These are phyloP conservation scores for Heliangelus exortis DNA, from an alignment of 2,797 vertebrate genomes.

Conservation along the genomic window DNA sequence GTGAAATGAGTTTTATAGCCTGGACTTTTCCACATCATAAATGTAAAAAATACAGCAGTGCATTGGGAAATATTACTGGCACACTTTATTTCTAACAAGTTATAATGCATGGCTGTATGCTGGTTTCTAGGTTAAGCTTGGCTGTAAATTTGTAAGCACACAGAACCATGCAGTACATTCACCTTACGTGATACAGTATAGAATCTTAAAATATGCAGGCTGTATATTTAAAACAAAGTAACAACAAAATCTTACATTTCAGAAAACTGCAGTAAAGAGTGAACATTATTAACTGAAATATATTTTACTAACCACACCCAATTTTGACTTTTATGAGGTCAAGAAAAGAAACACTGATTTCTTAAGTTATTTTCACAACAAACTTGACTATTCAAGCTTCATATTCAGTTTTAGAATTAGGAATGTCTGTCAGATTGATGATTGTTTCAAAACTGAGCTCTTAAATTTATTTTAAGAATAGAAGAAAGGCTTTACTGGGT, in stretches of 20 bases:
- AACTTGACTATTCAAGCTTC: not conserved
- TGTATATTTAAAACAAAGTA: not conserved
- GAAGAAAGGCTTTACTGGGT: not conserved
- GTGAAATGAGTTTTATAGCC: slow-evolving; percentile 10
- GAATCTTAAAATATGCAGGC: not conserved
- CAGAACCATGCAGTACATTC: not conserved
- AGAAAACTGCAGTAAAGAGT: not conserved
- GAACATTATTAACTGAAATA: not conserved
- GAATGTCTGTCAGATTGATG: not conserved
- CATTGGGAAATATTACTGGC: not conserved
- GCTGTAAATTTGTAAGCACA: not conserved
- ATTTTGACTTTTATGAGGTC: not conserved
- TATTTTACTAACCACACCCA: not conserved
- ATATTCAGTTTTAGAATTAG: not conserved
- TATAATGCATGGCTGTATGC: not conserved
- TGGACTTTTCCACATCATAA: not conserved
- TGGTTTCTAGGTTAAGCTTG: not conserved
- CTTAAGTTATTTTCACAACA: not conserved
- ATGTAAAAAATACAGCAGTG: slow-evolving; percentile 6
- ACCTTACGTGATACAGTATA: not conserved
- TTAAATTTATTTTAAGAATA: not conserved
- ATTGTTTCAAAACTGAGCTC: not conserved
- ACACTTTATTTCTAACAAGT: not conserved
- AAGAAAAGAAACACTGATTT: not conserved
- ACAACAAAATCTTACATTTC: not conserved